A percentile compares a stretch with the other conserved stretches of the same genome.
Evolutionary conservation across 1,140 invertebrate genomes (phyloP).

Genomic region (Musca domestica): DNA sequence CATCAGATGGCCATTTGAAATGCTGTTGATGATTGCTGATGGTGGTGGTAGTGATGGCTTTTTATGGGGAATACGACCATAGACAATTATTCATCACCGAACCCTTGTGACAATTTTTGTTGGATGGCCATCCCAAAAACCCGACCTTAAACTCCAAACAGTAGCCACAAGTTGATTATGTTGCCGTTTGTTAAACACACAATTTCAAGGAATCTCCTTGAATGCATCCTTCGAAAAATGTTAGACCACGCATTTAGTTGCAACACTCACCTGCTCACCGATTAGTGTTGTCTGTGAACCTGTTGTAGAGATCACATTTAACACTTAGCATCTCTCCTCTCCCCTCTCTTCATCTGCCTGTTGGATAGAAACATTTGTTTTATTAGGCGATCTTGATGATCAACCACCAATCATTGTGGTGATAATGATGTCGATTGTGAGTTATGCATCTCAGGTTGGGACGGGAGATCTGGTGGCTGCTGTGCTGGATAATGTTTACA

Average conservation of each 20-base stretch:
- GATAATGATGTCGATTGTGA: background rate
- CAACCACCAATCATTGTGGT: background rate
- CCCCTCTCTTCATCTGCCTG: too few species aligned
- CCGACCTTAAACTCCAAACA: background rate
- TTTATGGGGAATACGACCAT: background rate
- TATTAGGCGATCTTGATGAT: constrained; percentile 1
- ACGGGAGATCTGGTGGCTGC: background rate
- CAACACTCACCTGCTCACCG: too few species aligned
- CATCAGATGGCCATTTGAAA: background rate
- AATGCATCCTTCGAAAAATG: too few species aligned
- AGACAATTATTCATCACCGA: background rate
- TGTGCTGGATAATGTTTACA: background rate
- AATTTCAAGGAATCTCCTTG: too few species aligned
- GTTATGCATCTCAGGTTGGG: background rate
- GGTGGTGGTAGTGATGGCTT: background rate
- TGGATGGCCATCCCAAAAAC: background rate
- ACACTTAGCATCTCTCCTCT: too few species aligned
- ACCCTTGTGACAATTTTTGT: background rate
- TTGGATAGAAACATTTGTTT: background rate
- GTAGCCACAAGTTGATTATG: background rate
- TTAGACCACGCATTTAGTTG: too few species aligned
- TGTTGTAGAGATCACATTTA: too few species aligned
- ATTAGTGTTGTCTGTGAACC: too few species aligned
- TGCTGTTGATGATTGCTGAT: background rate
- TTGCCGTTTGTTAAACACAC: too few species aligned